A percentile compares a stretch with the other conserved stretches of the same genome.
These are phyloP conservation scores for Caenorhabditis remanei DNA, from an alignment of 1,140 invertebrate species.

Conservation along the genomic window DNA sequence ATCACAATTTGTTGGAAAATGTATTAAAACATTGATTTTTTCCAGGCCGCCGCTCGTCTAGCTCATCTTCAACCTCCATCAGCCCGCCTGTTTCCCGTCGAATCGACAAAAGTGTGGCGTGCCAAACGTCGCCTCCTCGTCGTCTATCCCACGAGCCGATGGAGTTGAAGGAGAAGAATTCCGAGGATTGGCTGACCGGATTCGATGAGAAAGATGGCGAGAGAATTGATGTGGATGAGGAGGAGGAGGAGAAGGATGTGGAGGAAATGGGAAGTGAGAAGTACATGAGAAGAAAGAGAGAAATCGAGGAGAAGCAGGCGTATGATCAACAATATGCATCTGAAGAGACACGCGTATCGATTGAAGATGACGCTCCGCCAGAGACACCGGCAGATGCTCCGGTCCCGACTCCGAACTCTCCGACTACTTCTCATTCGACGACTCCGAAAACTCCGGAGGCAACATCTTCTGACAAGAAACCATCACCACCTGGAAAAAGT, in stretches of 20 bases:
- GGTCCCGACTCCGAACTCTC: background rate
- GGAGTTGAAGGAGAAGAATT: background rate
- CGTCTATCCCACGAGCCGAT: no score
- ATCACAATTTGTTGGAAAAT: no score
- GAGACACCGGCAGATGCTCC: background rate
- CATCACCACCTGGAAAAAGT: no score
- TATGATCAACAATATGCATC: background rate
- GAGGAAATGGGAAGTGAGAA: background rate
- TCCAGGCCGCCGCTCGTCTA: no score
- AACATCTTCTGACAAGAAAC: no score
- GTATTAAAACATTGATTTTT: no score
- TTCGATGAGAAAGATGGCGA: slow-evolving; percentile 17
- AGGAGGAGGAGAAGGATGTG: background rate
- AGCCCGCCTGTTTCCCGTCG: no score
- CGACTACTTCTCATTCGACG: background rate
- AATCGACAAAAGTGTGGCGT: background rate
- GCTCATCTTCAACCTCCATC: no score
- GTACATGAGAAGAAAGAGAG: background rate
- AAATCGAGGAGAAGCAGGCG: background rate
- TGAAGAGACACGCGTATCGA: background rate
- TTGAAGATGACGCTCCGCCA: slow-evolving; percentile 5
- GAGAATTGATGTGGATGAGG: slow-evolving; percentile 39
- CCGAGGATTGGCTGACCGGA: slow-evolving; percentile 21
- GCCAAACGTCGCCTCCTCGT: background rate
- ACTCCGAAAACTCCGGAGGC: background rate